Evolutionary conservation across 2,888 invertebrate species (phyloP).

Genomic region (Gasteruption jaculator): DNA sequence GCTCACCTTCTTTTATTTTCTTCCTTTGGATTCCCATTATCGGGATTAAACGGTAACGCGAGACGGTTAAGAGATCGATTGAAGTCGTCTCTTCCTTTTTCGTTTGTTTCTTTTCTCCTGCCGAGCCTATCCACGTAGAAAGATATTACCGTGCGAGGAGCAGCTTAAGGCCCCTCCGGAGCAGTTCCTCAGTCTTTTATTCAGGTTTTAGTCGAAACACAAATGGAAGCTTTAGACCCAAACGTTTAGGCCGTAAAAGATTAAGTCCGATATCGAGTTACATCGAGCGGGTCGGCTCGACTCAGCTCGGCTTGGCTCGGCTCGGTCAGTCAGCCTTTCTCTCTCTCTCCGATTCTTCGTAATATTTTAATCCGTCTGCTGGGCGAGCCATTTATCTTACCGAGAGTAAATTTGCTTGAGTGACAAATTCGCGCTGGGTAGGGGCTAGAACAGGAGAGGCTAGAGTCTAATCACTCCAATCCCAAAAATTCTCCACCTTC

Average conservation of each 20-base stretch:
- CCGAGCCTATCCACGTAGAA: slow-evolving; percentile 38
- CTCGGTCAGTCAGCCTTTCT: slow-evolving; percentile 13
- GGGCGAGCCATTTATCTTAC: slow-evolving; percentile 39
- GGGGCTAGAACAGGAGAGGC: too few relatives aligned
- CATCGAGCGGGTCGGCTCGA: slow-evolving; percentile 27
- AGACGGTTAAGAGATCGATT: too few relatives aligned
- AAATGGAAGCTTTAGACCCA: slow-evolving; percentile 10
- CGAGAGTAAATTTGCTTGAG: slow-evolving; percentile 12
- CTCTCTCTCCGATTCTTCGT: slow-evolving; percentile 37
- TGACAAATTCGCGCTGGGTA: slow-evolving; percentile 13
- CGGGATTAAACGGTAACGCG: too few relatives aligned
- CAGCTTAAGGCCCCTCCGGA: too few relatives aligned
- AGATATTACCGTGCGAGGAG: too few relatives aligned
- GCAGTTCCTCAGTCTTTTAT: not conserved
- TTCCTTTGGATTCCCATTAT: too few relatives aligned
- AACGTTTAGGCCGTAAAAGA: slow-evolving; percentile 25
- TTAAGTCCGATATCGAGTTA: slow-evolving; percentile 46
- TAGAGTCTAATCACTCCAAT: too few relatives aligned
- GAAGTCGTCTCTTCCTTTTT: too few relatives aligned
- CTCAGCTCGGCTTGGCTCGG: too few relatives aligned
- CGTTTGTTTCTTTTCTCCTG: too few relatives aligned
- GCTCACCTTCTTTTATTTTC: too few relatives aligned
- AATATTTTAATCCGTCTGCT: slow-evolving; percentile 46
- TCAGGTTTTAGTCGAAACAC: slow-evolving; percentile 24
- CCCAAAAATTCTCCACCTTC: too few relatives aligned